These are phyloP conservation scores for Cuniculus paca DNA, from an alignment of 2,797 vertebrate genomes.

Conservation along the genomic window DNA sequence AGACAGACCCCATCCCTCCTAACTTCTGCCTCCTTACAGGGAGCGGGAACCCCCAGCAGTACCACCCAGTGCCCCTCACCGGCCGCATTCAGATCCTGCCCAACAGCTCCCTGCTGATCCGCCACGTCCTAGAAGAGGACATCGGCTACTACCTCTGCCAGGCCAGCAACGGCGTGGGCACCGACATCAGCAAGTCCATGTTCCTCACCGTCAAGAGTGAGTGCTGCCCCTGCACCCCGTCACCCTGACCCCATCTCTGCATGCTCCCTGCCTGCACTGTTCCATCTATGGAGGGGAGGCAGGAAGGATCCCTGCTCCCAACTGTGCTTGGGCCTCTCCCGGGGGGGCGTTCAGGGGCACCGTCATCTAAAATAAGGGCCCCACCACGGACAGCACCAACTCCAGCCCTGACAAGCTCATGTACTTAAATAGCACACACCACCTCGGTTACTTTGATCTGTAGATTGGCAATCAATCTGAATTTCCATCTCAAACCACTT, in stretches of 20 bases:
- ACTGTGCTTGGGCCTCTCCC: background rate
- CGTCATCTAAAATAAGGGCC: background rate
- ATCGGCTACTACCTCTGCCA: slow-evolving; percentile 99
- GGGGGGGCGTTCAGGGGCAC: background rate
- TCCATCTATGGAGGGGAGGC: background rate
- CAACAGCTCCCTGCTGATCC: slow-evolving; percentile 97
- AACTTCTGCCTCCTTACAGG: slow-evolving; percentile 85
- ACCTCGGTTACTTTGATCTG: background rate
- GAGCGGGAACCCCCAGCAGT: slow-evolving; percentile 98
- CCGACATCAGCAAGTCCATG: slow-evolving; percentile 99
- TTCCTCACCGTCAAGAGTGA: slow-evolving; percentile 98
- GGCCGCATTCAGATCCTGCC: slow-evolving; percentile 98
- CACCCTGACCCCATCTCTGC: background rate
- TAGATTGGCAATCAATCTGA: background rate
- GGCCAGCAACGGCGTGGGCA: slow-evolving; percentile 98
- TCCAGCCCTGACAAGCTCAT: background rate
- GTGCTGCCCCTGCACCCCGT: slow-evolving; percentile 54
- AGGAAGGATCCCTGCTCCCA: background rate
- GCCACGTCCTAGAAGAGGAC: slow-evolving; percentile 98
- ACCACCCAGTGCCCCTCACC: slow-evolving; percentile 97
- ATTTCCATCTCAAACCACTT: background rate
- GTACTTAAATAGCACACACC: no score
- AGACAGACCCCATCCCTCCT: background rate
- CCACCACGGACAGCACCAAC: background rate
- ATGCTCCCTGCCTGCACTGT: background rate